phyloP scores from a whole-genome alignment of 1,140 invertebrate genomes.

The Ptiloglossa arizonensis region DNA sequence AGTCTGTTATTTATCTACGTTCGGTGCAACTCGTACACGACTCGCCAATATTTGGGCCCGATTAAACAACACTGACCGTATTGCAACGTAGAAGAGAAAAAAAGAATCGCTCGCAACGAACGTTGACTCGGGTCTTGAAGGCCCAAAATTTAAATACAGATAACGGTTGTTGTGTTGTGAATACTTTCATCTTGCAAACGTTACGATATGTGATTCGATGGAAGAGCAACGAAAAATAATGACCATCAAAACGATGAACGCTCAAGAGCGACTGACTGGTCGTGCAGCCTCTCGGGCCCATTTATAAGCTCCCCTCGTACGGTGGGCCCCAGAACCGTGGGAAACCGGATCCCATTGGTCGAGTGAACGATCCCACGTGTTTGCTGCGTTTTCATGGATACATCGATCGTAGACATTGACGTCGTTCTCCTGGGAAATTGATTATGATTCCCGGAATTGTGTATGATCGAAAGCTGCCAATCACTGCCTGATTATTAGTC shows the following conservation, averaged over 20 bases:
- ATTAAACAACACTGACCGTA: too few species aligned
- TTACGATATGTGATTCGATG: neutral
- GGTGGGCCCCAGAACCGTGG: conserved; percentile 7
- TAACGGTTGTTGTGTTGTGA: too few species aligned
- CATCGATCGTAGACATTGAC: neutral
- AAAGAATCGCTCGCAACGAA: too few species aligned
- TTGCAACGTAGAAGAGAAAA: too few species aligned
- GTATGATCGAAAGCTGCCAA: neutral
- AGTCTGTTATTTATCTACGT: too few species aligned
- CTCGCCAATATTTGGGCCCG: too few species aligned
- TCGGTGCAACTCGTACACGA: too few species aligned
- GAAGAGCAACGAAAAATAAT: neutral
- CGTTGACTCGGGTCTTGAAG: too few species aligned
- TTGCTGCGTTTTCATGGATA: conserved; percentile 4
- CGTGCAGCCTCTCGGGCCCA: neutral
- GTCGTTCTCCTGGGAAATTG: conserved; percentile 21
- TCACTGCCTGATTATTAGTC: neutral
- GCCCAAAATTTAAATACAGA: too few species aligned
- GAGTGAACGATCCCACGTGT: conserved; percentile 9
- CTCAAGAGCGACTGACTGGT: conserved; percentile 9
- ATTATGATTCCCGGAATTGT: neutral
- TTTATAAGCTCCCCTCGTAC: conserved; percentile 32
- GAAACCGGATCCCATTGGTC: conserved; percentile 19
- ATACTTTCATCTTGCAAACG: too few species aligned
- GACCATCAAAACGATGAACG: neutral